A percentile compares a stretch with the other conserved stretches of the same genome.
These are phyloP conservation scores for Mormyrus hasselquistii DNA, from an alignment of 2,797 vertebrate species.

Conservation along the genomic window DNA sequence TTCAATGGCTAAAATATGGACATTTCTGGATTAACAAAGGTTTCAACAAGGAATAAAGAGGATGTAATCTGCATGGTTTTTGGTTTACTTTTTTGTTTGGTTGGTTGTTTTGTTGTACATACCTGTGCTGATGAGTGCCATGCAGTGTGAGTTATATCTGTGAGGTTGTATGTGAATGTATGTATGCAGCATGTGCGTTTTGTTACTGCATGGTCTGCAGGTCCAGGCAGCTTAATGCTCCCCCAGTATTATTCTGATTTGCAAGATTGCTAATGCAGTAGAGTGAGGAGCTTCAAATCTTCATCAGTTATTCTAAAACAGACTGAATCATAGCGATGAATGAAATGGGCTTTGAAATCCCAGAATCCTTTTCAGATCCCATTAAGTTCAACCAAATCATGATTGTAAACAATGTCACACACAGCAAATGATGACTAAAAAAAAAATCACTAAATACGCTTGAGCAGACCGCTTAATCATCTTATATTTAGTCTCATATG, in stretches of 20 bases:
- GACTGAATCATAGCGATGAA: neutral
- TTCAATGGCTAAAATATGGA: neutral
- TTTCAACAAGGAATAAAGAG: neutral
- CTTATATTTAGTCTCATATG: neutral
- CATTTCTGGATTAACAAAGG: neutral
- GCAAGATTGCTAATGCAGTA: neutral
- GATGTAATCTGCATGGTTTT: neutral
- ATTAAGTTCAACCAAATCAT: neutral
- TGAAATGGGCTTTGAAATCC: neutral
- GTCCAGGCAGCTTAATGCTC: neutral
- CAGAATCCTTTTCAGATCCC: neutral
- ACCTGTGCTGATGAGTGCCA: neutral
- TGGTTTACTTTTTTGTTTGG: neutral
- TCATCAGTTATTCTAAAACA: neutral
- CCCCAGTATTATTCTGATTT: neutral
- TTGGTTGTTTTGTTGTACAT: neutral
- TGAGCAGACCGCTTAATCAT: neutral
- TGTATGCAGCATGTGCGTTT: conserved; percentile 19
- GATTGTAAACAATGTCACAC: neutral
- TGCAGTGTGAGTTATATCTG: conserved; percentile 12
- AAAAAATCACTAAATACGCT: neutral
- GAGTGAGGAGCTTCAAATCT: neutral
- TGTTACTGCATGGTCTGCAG: conserved; percentile 19
- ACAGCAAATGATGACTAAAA: neutral
- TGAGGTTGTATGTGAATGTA: conserved; percentile 3